A percentile compares a stretch with the other conserved stretches of the same genome.
Evolutionary conservation across 2,797 vertebrate species (phyloP).

Genomic region (Octomys mimax): DNA sequence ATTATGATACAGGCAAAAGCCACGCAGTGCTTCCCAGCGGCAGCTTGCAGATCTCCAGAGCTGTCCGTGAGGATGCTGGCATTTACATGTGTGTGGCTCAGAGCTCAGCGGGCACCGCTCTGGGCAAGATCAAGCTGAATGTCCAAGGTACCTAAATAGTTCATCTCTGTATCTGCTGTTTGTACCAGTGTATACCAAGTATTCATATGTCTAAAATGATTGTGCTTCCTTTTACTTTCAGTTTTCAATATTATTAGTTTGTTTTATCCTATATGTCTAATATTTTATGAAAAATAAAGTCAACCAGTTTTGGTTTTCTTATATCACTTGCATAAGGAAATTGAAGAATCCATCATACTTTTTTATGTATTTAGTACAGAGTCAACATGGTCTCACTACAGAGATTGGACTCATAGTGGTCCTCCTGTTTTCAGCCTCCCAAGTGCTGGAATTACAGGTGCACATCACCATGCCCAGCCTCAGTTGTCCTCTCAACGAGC

Average conservation of each 20-base stretch:
- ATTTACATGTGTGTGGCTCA: slow-evolving; percentile 98
- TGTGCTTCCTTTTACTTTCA: accelerated
- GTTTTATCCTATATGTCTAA: not conserved
- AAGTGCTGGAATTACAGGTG: no score
- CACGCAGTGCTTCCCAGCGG: slow-evolving; percentile 93
- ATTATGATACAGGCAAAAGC: slow-evolving; percentile 88
- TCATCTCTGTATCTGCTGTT: not conserved
- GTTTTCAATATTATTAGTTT: not conserved
- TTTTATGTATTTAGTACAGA: not conserved
- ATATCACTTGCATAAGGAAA: not conserved
- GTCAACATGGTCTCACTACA: no score
- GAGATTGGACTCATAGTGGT: no score
- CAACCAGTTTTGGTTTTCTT: not conserved
- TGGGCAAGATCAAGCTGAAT: slow-evolving; percentile 97
- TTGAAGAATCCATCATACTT: not conserved
- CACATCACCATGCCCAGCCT: no score
- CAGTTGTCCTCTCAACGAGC: no score
- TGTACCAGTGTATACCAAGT: not conserved
- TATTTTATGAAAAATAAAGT: not conserved
- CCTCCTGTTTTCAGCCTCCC: no score
- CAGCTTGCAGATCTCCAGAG: slow-evolving; percentile 94
- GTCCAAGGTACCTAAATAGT: slow-evolving; percentile 93
- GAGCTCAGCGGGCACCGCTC: slow-evolving; percentile 96
- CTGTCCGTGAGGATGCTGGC: slow-evolving; percentile 93
- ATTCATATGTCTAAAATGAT: not conserved